Evolutionary conservation across 1,140 invertebrate genomes (phyloP).

Genomic region (Luehdorfia chinensis): DNA sequence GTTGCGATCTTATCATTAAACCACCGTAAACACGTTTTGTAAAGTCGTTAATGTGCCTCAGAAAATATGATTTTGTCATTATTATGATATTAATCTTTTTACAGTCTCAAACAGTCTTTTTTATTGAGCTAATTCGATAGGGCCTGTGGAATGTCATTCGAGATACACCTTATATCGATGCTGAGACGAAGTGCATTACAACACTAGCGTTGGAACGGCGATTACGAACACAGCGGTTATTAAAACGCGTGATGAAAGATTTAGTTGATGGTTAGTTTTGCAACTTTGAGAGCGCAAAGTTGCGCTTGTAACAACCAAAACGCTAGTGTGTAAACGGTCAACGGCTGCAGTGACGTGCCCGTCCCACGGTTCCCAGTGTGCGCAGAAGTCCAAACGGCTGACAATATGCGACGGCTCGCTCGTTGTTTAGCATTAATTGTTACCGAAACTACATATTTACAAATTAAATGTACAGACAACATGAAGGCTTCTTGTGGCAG

Average conservation of each 20-base stretch:
- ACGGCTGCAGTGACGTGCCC: not conserved
- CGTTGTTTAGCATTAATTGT: constrained; percentile 67
- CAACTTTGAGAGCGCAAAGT: no score
- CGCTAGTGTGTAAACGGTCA: constrained; percentile 11
- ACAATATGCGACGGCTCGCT: constrained; percentile 58
- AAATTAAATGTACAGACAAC: constrained; percentile 62
- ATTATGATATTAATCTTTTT: constrained; percentile 59
- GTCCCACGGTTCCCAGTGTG: constrained; percentile 32
- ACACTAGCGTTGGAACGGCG: constrained; percentile 13
- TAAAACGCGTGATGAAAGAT: constrained; percentile 12
- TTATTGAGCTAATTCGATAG: constrained; percentile 70
- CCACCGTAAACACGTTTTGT: constrained; percentile 69
- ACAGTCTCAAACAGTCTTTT: constrained; percentile 73
- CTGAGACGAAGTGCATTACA: constrained; percentile 27
- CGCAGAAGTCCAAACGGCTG: constrained; percentile 70
- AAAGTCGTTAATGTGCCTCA: constrained; percentile 70
- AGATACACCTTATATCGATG: constrained; percentile 41
- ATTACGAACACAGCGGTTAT: not conserved
- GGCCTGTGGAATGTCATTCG: constrained; percentile 65
- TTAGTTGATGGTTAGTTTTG: no score
- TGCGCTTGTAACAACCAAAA: no score
- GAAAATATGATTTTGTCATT: constrained; percentile 68
- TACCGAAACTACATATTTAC: constrained; percentile 68
- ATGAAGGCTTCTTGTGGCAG: constrained; percentile 58
- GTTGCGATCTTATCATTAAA: constrained; percentile 73